These are phyloP conservation scores for Palaemon carinicauda DNA, from an alignment of 1,140 invertebrate species.

Conservation along the genomic window DNA sequence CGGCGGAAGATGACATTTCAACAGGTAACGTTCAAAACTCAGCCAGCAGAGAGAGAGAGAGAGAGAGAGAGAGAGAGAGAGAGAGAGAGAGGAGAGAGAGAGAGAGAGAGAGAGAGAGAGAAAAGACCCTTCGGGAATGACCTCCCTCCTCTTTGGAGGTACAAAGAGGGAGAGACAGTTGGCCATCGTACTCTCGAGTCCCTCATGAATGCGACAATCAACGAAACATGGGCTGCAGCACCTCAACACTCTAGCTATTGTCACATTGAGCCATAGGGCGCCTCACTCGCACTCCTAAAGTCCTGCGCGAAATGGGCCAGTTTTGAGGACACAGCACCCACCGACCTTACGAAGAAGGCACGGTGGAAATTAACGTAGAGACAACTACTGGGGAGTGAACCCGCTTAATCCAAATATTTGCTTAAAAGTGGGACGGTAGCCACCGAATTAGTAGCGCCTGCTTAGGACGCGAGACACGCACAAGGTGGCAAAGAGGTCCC, in stretches of 20 bases:
- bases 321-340: neutral
- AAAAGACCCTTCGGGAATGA: too few relatives aligned
- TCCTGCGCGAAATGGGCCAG: neutral
- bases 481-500: constrained; percentile 13
- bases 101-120: too few relatives aligned
- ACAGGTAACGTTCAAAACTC: too few relatives aligned
- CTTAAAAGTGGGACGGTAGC: neutral
- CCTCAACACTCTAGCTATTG: constrained; percentile 42
- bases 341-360: neutral
- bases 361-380: too few relatives aligned
- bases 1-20: too few relatives aligned
- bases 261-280: neutral
- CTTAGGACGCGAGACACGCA: constrained; percentile 31
- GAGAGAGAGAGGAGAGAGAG: too few relatives aligned
- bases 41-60: too few relatives aligned
- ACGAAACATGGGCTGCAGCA: constrained; percentile 39
- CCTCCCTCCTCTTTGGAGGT: neutral
- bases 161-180: constrained; percentile 32
- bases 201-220: constrained; percentile 45
- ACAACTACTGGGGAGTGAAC: too few relatives aligned
- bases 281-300: neutral
- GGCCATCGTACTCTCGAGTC: constrained; percentile 6
- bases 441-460: neutral
- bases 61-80: too few relatives aligned
- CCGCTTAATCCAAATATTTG: too few relatives aligned